Percentiles rank a stretch among this genome's conserved stretches.
These are phyloP conservation scores for Lacanobia oleracea DNA, from an alignment of 2,888 invertebrate genomes.

Conservation along the genomic window DNA sequence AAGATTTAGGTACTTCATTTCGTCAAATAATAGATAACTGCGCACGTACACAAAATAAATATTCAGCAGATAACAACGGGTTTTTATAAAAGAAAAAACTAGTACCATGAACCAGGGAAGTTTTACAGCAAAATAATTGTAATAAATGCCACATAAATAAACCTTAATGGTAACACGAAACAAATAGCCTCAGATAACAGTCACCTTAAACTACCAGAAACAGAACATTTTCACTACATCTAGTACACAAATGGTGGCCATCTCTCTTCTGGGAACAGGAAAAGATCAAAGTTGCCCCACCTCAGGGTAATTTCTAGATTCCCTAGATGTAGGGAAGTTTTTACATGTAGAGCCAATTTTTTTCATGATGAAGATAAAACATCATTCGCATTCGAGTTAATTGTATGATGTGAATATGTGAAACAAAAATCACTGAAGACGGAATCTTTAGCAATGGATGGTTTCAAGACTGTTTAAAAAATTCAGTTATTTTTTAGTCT, in stretches of 20 bases:
- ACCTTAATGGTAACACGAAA: slow-evolving; percentile 35
- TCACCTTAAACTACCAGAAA: slow-evolving; percentile 38
- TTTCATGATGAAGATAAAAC: too few species aligned
- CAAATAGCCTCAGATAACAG: slow-evolving; percentile 45
- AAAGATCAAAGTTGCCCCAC: slow-evolving; percentile 32
- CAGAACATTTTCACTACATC: slow-evolving; percentile 42
- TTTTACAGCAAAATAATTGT: slow-evolving; percentile 29
- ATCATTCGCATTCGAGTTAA: too few species aligned
- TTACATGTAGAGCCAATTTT: background rate
- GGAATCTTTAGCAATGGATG: background rate
- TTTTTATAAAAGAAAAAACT: background rate
- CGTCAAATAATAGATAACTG: background rate
- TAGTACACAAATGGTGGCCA: slow-evolving; percentile 45
- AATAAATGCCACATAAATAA: slow-evolving; percentile 45
- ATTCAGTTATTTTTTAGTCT: too few species aligned
- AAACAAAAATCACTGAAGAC: too few species aligned
- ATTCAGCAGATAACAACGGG: background rate
- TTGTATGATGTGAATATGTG: too few species aligned
- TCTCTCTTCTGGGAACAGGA: slow-evolving; percentile 50
- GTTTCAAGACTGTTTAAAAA: background rate
- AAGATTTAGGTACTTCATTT: too few species aligned
- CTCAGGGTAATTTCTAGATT: background rate
- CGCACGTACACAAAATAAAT: background rate
- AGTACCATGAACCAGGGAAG: background rate
- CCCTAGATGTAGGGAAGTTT: background rate